Conservation (phyloP, 2,113 vertebrate genomes). For the Panthera tigris region DNA sequence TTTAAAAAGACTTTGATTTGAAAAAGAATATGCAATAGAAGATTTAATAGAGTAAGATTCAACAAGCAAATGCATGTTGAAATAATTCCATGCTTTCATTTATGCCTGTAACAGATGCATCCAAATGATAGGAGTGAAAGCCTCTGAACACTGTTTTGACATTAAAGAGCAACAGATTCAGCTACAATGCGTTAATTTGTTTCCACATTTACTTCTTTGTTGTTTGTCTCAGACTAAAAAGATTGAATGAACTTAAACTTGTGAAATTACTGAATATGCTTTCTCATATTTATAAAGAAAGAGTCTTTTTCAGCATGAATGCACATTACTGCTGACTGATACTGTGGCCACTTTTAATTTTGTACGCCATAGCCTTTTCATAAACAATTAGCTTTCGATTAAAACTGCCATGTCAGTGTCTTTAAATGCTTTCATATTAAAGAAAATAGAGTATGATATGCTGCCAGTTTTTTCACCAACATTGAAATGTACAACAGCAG, state of each 20-base stretch:
- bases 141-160: slow-evolving; percentile 54
- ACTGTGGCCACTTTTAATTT: slow-evolving; percentile 37
- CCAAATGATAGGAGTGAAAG: slow-evolving; percentile 50
- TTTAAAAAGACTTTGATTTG: slow-evolving; percentile 56
- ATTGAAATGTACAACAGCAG: background rate
- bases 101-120: slow-evolving; percentile 63
- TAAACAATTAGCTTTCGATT: slow-evolving; percentile 57
- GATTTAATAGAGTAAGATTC: slow-evolving; percentile 36
- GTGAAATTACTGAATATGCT: slow-evolving; percentile 60
- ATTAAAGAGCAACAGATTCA: slow-evolving; percentile 60
- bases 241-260: slow-evolving; percentile 58
- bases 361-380: background rate
- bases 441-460: background rate
- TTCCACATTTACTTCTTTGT: slow-evolving; percentile 44
- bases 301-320: slow-evolving; percentile 42
- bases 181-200: slow-evolving; percentile 22
- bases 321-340: slow-evolving; percentile 1
- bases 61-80: slow-evolving; percentile 37
- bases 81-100: slow-evolving; percentile 51
- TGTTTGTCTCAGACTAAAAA: slow-evolving; percentile 45
- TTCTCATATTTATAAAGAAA: slow-evolving; percentile 30
- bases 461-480: background rate
- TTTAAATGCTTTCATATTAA: slow-evolving; percentile 30
- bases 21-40: slow-evolving; percentile 35
- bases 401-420: background rate